Evolutionary conservation across 2,888 invertebrate species (phyloP), one percentile per base, ranked within the genome.

Genomic region (Drosophila fulvimacula): DNA sequence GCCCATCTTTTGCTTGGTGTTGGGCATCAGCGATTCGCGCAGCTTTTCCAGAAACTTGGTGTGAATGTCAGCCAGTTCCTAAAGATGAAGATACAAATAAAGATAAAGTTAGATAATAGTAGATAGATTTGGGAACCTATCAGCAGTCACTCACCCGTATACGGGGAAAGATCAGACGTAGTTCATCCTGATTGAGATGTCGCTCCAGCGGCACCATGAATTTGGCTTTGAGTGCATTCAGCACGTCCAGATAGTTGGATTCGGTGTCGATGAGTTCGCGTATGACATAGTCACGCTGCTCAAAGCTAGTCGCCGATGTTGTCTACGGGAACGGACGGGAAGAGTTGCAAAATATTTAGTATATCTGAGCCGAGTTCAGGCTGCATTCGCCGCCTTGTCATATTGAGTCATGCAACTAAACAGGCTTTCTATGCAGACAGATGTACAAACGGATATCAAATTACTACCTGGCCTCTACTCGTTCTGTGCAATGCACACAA

Each of bases 261-360:
- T 99, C 99, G 0, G 99, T 99, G 92, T 99, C 99, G 41, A 99
- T 95, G 61, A 99, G 93, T 92, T 99, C 99, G 76, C 96, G 95
- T 89, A 97, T 96, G 51, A 97, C 97, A 91, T 97, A 98, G 92
- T 99, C 98, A 68, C 98, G 94, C 92, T 98, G 98, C 92, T 98
- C 98, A 80, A 95, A 92, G 83, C 94, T 95, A 81, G 94, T 94
- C 78, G 91, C 80, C 9, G 91, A 91, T 27, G 94, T 93, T 66
- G 91, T 86, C 92, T 91, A 76, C 17, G 55, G 41, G 34, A 39
- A 58, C 24, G 48, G 36, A 56, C 27, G 30, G 55, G 41, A 60
- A 69, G 51, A 58, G 56, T 59, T 21, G 11, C 11, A 2, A 5
- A 36, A 19, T 38, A 27, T 30, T 76, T 76, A 79, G 59, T 57